These are phyloP conservation scores for Coelopa pilipes DNA, from an alignment of 2,888 invertebrate genomes.

Conservation along the genomic window DNA sequence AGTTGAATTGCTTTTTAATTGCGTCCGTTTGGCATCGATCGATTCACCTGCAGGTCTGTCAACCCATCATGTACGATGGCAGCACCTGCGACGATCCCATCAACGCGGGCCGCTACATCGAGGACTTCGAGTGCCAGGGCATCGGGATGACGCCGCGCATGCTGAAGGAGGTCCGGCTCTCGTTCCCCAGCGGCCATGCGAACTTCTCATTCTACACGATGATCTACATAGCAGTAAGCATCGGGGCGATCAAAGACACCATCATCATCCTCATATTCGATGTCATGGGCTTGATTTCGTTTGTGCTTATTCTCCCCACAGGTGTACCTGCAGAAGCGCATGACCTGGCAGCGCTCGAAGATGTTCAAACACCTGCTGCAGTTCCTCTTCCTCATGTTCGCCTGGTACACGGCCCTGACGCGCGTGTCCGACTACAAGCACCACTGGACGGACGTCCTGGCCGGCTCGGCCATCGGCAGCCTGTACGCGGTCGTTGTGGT, in stretches of 20 bases:
- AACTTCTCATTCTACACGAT: constrained; percentile 88
- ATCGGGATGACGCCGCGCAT: constrained; percentile 68
- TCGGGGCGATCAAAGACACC: constrained; percentile 10
- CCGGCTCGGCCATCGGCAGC: constrained; percentile 79
- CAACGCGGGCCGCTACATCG: constrained; percentile 76
- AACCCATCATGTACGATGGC: constrained; percentile 72
- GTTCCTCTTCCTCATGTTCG: constrained; percentile 79
- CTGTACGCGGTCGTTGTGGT: constrained; percentile 77
- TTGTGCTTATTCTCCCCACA: constrained; percentile 60
- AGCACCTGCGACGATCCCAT: constrained; percentile 70
- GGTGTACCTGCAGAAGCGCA: constrained; percentile 90
- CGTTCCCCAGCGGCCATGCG: constrained; percentile 92
- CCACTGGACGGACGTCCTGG: constrained; percentile 96
- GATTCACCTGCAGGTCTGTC: constrained; percentile 74
- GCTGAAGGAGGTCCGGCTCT: constrained; percentile 81
- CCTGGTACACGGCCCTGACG: constrained; percentile 87
- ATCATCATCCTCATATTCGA: background rate
- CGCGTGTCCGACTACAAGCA: constrained; percentile 96
- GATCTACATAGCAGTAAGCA: constrained; percentile 84
- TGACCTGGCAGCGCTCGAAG: constrained; percentile 83
- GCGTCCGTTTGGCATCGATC: background rate
- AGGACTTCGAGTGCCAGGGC: constrained; percentile 75
- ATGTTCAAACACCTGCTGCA: constrained; percentile 86
- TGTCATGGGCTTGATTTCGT: background rate
- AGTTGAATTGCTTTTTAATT: background rate